Base-by-base conservation (phyloP, 1,140 invertebrate genomes). In the Panagrolaimus sp. region DNA sequence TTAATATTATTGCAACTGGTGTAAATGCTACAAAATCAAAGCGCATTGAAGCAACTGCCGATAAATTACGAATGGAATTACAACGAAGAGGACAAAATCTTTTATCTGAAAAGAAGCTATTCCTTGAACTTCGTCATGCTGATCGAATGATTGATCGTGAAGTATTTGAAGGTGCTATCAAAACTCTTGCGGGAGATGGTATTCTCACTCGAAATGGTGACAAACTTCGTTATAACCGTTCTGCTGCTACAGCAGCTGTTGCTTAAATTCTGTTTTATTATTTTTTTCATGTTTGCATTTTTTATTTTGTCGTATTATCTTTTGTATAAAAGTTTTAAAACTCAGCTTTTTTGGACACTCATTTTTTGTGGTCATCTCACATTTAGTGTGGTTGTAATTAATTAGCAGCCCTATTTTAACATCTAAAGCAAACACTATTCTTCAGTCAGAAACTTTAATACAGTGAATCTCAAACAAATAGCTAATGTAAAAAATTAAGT, bases 1-100 rank as follows among this genome's bases (percentile, higher is more conserved):
- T 98, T 43, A 89, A 89, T 67, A 98, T 98, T 83, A 85, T 98
- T 11, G 95, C 93, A 0, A 96, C 94, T 0, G 96, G 96, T 16
- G 51, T 57, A 20, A 57, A 57, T 23, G 51, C 51, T 27, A 57
- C 43, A 5, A 45, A 64, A 13, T 5, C 51, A 20, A 8, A 57
- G 11, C 51, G 51, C 11, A 57, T 57, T 27, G 9, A 57, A 23
- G 51, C 51, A 23, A 62, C 57, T 20, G 63, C 72, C 11, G 74
- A 74, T 8, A 73, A 95, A 92, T 72, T 89, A 88, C 89, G 89
- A 70, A 38, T 69, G 16, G 73, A 72, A 44, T 38, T 76, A 13
- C 67, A 78, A 42, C 53, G 63, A 16, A 43, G 63, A 5, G 78
- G 67, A 11, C 72, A 72, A 43, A 66, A 63, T 27, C 23, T 69